Evolutionary conservation across 2,797 vertebrate species (phyloP).

Genomic region (Pterois miles): DNA sequence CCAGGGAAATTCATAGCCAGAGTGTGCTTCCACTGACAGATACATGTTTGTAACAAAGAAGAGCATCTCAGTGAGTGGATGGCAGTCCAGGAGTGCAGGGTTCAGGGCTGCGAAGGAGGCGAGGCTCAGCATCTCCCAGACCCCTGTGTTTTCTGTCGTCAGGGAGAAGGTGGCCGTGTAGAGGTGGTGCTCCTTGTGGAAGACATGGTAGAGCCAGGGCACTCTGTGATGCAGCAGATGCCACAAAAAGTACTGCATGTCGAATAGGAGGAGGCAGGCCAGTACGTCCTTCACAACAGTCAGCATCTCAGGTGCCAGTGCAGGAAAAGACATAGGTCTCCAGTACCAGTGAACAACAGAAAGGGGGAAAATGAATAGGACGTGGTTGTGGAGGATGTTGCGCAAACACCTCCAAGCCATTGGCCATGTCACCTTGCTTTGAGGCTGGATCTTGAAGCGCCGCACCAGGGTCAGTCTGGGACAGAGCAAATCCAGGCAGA

Average conservation of each 20-base stretch:
- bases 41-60: constrained; percentile 89
- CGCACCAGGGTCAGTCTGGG: constrained; percentile 73
- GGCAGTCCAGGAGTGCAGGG: constrained; percentile 82
- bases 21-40: constrained; percentile 92
- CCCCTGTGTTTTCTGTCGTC: constrained; percentile 85
- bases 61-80: constrained; percentile 87
- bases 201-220: constrained; percentile 88
- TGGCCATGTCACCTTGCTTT: constrained; percentile 73
- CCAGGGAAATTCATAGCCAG: constrained; percentile 90
- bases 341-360: constrained; percentile 84
- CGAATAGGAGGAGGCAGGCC: constrained; percentile 88
- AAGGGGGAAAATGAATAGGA: constrained; percentile 83
- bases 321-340: constrained; percentile 69
- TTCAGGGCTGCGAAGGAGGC: constrained; percentile 85
- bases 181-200: constrained; percentile 89
- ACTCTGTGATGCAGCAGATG: constrained; percentile 90
- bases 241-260: constrained; percentile 89
- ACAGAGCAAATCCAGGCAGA: constrained; percentile 82
- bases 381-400: constrained; percentile 82
- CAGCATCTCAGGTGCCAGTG: constrained; percentile 75
- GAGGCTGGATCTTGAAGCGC: constrained; percentile 87
- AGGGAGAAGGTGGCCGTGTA: constrained; percentile 86
- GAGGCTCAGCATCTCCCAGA: constrained; percentile 88
- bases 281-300: constrained; percentile 73
- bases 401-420: constrained; percentile 82